These are phyloP conservation scores for Neolamprologus multifasciatus DNA, from an alignment of 2,797 vertebrate genomes.

Conservation along the genomic window DNA sequence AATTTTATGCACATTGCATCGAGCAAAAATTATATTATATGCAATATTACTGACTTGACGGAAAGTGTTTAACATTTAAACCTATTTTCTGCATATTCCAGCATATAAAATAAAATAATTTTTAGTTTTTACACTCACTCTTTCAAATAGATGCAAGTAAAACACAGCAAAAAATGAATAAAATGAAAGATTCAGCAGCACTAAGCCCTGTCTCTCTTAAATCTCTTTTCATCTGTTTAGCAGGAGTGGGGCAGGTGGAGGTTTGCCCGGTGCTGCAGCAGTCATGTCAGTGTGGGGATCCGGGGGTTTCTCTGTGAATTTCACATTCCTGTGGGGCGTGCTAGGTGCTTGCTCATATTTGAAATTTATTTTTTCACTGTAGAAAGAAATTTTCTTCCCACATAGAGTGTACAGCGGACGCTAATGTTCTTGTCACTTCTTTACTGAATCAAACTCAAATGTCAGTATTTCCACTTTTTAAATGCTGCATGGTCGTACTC, in stretches of 20 bases:
- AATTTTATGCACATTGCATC: background rate
- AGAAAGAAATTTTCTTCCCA: background rate
- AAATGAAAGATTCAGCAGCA: background rate
- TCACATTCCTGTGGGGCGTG: background rate
- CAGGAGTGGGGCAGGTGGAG: background rate
- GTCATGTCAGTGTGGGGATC: background rate
- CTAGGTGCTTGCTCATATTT: background rate
- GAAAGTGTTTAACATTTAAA: background rate
- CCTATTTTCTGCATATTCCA: background rate
- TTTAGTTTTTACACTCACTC: background rate
- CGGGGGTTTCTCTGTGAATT: background rate
- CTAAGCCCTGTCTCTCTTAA: background rate
- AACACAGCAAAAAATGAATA: background rate
- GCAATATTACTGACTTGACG: fast-evolving
- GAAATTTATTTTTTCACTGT: background rate
- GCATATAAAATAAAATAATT: background rate
- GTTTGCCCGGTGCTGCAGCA: background rate
- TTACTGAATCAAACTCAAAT: background rate
- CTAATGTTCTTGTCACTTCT: background rate
- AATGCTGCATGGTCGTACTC: background rate
- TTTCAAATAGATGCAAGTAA: background rate
- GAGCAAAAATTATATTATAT: fast-evolving
- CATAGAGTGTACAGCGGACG: fast-evolving
- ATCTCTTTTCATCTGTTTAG: background rate
- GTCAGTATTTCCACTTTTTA: background rate